Base-by-base conservation (phyloP, 2,888 invertebrate genomes). In the Spialia ferax region DNA sequence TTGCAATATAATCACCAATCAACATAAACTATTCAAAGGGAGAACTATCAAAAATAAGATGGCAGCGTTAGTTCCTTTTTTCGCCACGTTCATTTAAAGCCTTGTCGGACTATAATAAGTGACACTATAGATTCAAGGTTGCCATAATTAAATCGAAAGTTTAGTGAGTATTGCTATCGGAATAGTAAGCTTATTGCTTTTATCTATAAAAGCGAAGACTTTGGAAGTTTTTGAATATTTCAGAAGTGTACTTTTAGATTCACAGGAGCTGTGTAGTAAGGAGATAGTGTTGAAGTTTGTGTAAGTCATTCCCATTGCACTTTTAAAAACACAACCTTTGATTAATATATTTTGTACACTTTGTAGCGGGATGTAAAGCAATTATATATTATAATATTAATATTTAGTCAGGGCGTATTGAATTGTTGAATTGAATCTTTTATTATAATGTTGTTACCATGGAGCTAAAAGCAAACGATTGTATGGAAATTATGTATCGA, bases 231-330 rank as follows among this genome's bases (percentile, higher is more conserved):
- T 55, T 26, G 5, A 29, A 32, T 7, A 11, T 32, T 55, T 32
- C 29, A 52, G 26, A 54, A 54, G n/a, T 52, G 52, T 52, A 26
- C 59, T 60, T 45, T 60, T 48, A 60, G 60, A 26, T 45, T 29
- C 32, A 55, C 55, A 29, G 55, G 23, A 55, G n/a, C 55, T 26
- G 23, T 50, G 50, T 54, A 59, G 23, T 23, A 42, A 60, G 7
- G 10, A 59, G 48, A 22, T 48, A 45, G 18, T 4, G 4, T 45
- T 22, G 26, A 60, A 11, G 42, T 59, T 42, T 29, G 26, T 29
- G n/a, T 15, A 59, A 32, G 32, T 60, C 60, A 60, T 54, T 60
- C 66, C 60, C 54, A 29, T 29, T 66, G 66, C 66, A 66, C 66
- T 60, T 55, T 59, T 65, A 38, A 52, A 42, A 59, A 66, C 6